Base-by-base conservation (phyloP, 1,140 invertebrate species). In the Cephus cinctus region DNA sequence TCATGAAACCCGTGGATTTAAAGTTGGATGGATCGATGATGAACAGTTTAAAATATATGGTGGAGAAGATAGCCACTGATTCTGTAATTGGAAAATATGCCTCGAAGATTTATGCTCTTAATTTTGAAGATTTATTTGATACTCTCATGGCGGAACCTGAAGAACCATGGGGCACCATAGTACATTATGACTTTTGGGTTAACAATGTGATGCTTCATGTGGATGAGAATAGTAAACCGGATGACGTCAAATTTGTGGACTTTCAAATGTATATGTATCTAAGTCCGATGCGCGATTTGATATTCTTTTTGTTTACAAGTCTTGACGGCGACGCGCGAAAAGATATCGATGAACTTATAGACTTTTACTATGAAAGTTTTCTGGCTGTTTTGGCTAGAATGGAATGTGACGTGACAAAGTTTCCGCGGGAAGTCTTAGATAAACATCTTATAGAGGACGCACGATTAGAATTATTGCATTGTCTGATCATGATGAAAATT, bases 121-220 rank as follows among this genome's bases (percentile, higher is more conserved):
- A 36, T 18, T 12, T 21, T 2, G 25, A 40, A 38, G 22, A 12
- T 22, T 5, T 9, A 27, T 34, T 9, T 12, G 4, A 4, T 22
- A 12, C 2, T 36, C 3, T 18, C 4, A 5, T 12, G 25, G 3
- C 43, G 6, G 34, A 11, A 12, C 11, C 34, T 11, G 11, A 11
- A 6, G 18, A 45, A 12, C 43, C 27, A 12, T 45, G 14, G 6
- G 27, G 14, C 14, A 45, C 27, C 6, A 6, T 68, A 11, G 36
- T 30, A 5, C 67, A 66, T 34, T 59, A 60, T 9, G 67, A 68
- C 43, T 43, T 63, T 14, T 67, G 63, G 65, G 12, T 47, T 0
- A 66, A 63, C 45, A 69, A 69, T 35, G 51, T 67, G 18, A 19
- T 69, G 5, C 63, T 69, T 48, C 54, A 54, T 19, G 56, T 60